Conservation (phyloP, 1,140 invertebrate species). For the Bilobella aurantiaca region DNA sequence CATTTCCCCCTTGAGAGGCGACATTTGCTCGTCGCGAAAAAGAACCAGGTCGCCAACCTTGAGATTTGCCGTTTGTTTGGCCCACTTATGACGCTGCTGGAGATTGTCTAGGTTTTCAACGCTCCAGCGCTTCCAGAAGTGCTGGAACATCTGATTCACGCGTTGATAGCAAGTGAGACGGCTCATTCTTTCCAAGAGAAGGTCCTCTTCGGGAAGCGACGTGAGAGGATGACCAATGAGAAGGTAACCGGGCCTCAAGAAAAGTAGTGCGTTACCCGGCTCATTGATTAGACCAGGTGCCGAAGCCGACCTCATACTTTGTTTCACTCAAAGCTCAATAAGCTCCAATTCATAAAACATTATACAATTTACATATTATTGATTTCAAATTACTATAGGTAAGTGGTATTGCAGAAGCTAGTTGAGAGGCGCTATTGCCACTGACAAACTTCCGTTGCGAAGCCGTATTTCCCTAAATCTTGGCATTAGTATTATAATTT, state of each 20-base stretch:
- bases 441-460: too few relatives aligned
- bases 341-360: too few relatives aligned
- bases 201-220: background rate
- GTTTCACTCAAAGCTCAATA: too few relatives aligned
- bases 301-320: too few relatives aligned
- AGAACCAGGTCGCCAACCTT: constrained; percentile 24
- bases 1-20: constrained; percentile 36
- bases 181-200: background rate
- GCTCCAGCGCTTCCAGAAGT: constrained; percentile 26
- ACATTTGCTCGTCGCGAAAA: constrained; percentile 34
- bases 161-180: constrained; percentile 4
- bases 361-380: too few relatives aligned
- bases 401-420: too few relatives aligned
- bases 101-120: constrained; percentile 37
- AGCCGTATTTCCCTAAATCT: too few relatives aligned
- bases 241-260: constrained; percentile 27
- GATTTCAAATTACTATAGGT: too few relatives aligned
- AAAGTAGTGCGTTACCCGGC: too few relatives aligned
- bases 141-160: background rate
- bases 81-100: constrained; percentile 27
- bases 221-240: constrained; percentile 15
- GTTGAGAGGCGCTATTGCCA: too few relatives aligned
- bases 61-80: constrained; percentile 11
- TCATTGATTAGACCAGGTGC: too few relatives aligned
- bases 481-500: too few relatives aligned